Conservation (phyloP, 2,797 vertebrate genomes). For the Sebastes baramenuke region DNA sequence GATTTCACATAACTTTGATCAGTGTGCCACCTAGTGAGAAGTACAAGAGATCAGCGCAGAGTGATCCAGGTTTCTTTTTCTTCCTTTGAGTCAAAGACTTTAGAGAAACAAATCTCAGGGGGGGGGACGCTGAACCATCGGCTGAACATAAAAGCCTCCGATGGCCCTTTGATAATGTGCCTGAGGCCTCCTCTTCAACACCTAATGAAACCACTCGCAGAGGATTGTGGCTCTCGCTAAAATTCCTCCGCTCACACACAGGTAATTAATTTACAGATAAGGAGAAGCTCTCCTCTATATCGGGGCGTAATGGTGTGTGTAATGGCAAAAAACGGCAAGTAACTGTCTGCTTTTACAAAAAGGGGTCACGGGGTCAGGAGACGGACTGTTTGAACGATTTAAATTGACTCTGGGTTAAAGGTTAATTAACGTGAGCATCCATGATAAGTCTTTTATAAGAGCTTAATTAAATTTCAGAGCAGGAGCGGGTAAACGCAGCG, state of each 20-base stretch:
- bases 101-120: slow-evolving; percentile 51
- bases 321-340: neutral
- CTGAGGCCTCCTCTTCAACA: slow-evolving; percentile 48
- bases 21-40: slow-evolving; percentile 72
- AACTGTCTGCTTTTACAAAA: neutral
- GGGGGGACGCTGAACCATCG: slow-evolving; percentile 16
- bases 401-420: slow-evolving; percentile 5
- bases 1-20: slow-evolving; percentile 66
- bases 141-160: slow-evolving; percentile 63
- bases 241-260: slow-evolving; percentile 15
- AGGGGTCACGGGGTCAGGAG: slow-evolving; percentile 18
- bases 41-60: slow-evolving; percentile 40
- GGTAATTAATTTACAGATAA: slow-evolving; percentile 38
- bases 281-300: neutral
- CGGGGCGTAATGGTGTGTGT: slow-evolving; percentile 13
- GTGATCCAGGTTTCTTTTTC: slow-evolving; percentile 23
- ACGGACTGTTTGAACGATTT: neutral
- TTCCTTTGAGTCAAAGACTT: slow-evolving; percentile 52
- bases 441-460: neutral
- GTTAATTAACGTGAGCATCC: neutral
- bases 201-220: slow-evolving; percentile 44
- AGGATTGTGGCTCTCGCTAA: slow-evolving; percentile 19
- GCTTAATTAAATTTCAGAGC: slow-evolving; percentile 1
- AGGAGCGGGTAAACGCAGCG: neutral
- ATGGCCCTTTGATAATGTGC: slow-evolving; percentile 69